Conservation (phyloP, 2,888 invertebrate genomes). For the Watsonalla binaria region DNA sequence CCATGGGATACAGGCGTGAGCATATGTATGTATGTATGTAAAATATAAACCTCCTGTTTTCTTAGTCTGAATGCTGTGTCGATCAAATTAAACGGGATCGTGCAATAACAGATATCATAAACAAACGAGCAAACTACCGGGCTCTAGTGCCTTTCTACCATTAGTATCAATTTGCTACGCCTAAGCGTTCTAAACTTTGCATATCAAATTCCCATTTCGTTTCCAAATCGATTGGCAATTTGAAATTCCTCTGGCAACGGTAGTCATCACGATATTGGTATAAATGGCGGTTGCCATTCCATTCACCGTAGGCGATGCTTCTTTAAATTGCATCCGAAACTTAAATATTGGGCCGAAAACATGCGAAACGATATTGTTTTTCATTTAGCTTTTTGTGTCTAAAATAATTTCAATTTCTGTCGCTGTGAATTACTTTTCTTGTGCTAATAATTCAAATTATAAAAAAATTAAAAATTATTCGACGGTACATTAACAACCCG, state of each 20-base stretch:
- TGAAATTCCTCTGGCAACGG: constrained; percentile 25
- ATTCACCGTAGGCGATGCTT: constrained; percentile 52
- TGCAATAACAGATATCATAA: constrained; percentile 1
- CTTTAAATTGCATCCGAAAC: constrained; percentile 32
- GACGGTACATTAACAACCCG: too few species aligned
- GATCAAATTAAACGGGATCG: background rate
- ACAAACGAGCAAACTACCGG: background rate
- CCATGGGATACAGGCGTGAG: too few species aligned
- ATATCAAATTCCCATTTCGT: constrained; percentile 31
- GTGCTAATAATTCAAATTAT: too few species aligned
- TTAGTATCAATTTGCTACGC: constrained; percentile 20
- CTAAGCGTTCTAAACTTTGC: constrained; percentile 35
- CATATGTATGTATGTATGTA: too few species aligned
- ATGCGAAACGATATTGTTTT: constrained; percentile 4
- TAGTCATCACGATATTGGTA: constrained; percentile 48
- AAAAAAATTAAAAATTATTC: too few species aligned
- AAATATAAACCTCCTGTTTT: too few species aligned
- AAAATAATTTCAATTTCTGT: background rate
- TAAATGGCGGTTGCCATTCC: constrained; percentile 55
- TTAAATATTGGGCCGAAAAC: constrained; percentile 15
- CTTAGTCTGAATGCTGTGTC: background rate
- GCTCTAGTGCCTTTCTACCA: background rate
- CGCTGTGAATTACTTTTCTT: too few species aligned
- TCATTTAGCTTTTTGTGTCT: background rate
- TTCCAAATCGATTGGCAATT: constrained; percentile 32